Conservation (phyloP, 2,113 vertebrate genomes). For the Ascaphus truei region DNA sequence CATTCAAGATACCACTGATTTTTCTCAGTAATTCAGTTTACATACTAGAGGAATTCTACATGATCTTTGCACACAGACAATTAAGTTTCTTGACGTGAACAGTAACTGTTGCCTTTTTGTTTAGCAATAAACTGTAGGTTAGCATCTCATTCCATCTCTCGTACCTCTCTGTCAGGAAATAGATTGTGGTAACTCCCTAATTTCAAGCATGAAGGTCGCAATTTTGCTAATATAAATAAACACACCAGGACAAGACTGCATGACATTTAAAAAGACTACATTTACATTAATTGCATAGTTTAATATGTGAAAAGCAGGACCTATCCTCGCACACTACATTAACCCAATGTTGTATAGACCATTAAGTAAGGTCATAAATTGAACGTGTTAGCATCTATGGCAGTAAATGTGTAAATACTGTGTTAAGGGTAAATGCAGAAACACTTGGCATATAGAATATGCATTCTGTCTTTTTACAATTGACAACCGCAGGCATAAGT, state of each 20-base stretch:
- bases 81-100: neutral
- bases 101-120: neutral
- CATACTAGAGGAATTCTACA: no score
- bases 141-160: neutral
- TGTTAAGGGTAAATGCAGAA: neutral
- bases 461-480: neutral
- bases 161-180: neutral
- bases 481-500: neutral
- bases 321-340: neutral
- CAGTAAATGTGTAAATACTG: neutral
- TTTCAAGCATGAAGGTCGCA: neutral
- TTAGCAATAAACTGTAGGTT: neutral
- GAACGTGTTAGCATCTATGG: neutral
- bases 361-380: neutral
- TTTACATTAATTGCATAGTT: neutral
- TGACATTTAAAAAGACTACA: neutral
- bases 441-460: neutral
- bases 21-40: neutral
- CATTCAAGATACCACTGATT: neutral
- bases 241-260: neutral
- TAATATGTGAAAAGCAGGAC: neutral
- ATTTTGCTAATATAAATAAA: neutral
- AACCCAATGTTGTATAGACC: neutral
- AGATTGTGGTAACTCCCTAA: neutral
- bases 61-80: neutral